These are phyloP conservation scores for Aphis craccivora DNA, from an alignment of 1,140 invertebrate species.

Conservation along the genomic window DNA sequence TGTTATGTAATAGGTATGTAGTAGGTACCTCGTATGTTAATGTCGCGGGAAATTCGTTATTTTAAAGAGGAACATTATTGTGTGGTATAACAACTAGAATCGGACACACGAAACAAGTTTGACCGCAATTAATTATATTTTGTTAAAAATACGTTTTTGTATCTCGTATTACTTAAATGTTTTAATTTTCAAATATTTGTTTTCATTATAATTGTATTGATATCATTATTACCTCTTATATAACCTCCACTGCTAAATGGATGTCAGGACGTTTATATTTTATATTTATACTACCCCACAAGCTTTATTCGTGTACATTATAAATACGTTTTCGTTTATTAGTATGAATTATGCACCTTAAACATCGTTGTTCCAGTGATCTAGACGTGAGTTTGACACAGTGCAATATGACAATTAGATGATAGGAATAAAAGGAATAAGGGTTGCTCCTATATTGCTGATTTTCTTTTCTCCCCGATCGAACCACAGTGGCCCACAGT, in stretches of 20 bases:
- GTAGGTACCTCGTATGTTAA: not conserved
- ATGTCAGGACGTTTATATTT: not conserved
- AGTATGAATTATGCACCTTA: too few species aligned
- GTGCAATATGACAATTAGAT: not conserved
- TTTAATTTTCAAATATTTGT: not conserved
- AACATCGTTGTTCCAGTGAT: too few species aligned
- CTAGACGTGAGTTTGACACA: not conserved
- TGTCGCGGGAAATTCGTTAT: not conserved
- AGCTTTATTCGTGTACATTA: not conserved
- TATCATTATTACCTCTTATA: not conserved
- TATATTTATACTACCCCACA: too few species aligned
- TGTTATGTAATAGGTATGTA: not conserved
- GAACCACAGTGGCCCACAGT: not conserved
- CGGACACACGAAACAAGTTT: not conserved
- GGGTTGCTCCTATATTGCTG: not conserved
- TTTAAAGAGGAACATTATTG: not conserved
- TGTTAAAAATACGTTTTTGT: not conserved
- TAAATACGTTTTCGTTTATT: not conserved
- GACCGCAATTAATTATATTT: conserved; percentile 6
- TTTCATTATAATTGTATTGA: not conserved
- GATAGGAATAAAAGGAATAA: not conserved
- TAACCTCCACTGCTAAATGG: not conserved
- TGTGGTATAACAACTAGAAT: not conserved
- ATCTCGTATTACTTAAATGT: not conserved
- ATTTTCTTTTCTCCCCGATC: not conserved